These are phyloP conservation scores for Microchrysa polita DNA, from an alignment of 2,888 invertebrate species.

Conservation along the genomic window DNA sequence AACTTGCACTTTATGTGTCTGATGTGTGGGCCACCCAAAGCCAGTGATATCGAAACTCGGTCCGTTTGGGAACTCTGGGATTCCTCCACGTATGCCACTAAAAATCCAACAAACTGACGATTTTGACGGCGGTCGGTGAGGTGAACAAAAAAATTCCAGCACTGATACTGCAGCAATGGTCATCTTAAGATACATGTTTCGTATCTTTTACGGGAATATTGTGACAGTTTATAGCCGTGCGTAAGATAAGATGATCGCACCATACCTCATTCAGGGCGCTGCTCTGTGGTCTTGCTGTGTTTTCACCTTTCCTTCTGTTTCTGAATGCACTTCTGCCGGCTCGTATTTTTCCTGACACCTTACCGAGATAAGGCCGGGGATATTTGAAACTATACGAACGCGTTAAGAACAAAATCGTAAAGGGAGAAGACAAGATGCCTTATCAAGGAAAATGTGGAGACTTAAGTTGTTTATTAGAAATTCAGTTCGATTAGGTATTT, in stretches of 20 bases:
- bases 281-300: neutral
- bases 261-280: slow-evolving; percentile 20
- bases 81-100: slow-evolving; percentile 45
- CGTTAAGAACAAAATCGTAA: slow-evolving; percentile 32
- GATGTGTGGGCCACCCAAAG: slow-evolving; percentile 66
- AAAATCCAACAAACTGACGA: slow-evolving; percentile 23
- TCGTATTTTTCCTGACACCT: slow-evolving; percentile 25
- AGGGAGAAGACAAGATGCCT: slow-evolving; percentile 33
- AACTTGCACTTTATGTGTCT: slow-evolving; percentile 65
- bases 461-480: slow-evolving; percentile 13
- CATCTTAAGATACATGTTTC: slow-evolving; percentile 34
- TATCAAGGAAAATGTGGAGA: slow-evolving; percentile 20
- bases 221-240: slow-evolving; percentile 52
- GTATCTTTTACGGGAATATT: slow-evolving; percentile 48
- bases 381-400: slow-evolving; percentile 32
- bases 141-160: neutral
- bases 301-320: slow-evolving; percentile 37
- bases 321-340: neutral
- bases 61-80: neutral
- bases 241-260: slow-evolving; percentile 48
- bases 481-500: slow-evolving; percentile 10
- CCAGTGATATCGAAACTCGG: slow-evolving; percentile 50
- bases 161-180: slow-evolving; percentile 25
- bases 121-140: neutral
- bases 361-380: slow-evolving; percentile 20